Conservation (phyloP, 2,113 vertebrate species). For the Hassar affinis region DNA sequence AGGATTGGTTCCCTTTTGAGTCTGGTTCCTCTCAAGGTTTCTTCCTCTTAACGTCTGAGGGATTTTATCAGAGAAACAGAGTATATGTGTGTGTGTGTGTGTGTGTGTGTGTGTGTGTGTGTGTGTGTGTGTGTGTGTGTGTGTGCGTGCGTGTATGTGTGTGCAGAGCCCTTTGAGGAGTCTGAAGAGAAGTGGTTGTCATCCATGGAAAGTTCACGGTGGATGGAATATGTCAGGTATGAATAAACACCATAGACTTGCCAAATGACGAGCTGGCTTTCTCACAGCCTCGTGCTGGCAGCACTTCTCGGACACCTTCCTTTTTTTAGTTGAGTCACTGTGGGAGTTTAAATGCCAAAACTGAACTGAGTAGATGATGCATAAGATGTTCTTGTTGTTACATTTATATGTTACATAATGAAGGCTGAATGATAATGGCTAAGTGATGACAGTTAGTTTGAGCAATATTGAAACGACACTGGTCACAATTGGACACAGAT, state of each 20-base stretch:
- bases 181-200: slow-evolving; percentile 93
- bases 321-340: slow-evolving; percentile 20
- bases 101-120: too few species aligned
- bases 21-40: too few species aligned
- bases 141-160: neutral
- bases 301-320: neutral
- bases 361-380: neutral
- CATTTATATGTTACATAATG: neutral
- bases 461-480: neutral
- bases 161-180: slow-evolving; percentile 86
- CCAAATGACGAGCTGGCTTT: slow-evolving; percentile 3
- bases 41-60: too few species aligned
- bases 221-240: slow-evolving; percentile 92
- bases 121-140: too few species aligned
- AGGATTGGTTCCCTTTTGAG: too few species aligned
- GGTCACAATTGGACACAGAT: neutral
- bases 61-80: too few species aligned
- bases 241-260: slow-evolving; percentile 39
- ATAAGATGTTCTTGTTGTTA: neutral
- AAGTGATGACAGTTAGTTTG: neutral
- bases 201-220: slow-evolving; percentile 85
- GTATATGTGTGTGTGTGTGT: too few species aligned
- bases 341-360: slow-evolving; percentile 4
- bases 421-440: neutral
- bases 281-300: slow-evolving; percentile 18